Evolutionary conservation across 2,888 invertebrate genomes (phyloP), one percentile per base, ranked within the genome.

Genomic region (Hanleya hanleyi): DNA sequence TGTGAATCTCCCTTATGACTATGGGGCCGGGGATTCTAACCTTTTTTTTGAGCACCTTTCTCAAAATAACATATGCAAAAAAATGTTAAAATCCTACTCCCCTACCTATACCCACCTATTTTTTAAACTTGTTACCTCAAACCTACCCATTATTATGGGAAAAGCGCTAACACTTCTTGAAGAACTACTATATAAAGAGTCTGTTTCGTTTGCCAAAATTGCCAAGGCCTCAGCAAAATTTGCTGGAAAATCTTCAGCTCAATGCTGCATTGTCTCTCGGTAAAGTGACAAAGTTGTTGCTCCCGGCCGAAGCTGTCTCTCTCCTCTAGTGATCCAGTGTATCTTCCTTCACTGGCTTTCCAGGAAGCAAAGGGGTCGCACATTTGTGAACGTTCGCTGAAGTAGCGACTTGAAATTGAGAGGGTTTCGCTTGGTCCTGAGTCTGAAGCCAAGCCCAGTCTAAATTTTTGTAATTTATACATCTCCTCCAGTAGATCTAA

Each of bases 271-370:
- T 7, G n/a, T 22, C 51, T 51, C 51, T 51, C 7, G n/a, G 7
- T n/a, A 22, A 12, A 51, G 51, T n/a, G 51, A n/a, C n/a, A n/a
- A n/a, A 51, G 51, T 51, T 51, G 9, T 51, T 22, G 22, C n/a
- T n/a, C 22, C n/a, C n/a, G n/a, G n/a, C n/a, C 51, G 51, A 51
- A 51, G 51, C 26, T 26, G 51, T 26, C 51, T 51, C 51, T 51
- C 51, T 22, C 9, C 7, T 18, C 22, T 22, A 12, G 9, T 51
- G 7, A 7, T 51, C 22, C 51, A 12, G 51, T 7, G 7, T 22
- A 41, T 18, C 41, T 41, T 18, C 9, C 41, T n/a, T 22, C 51
- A 22, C 26, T 22, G 26, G 12, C 51, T 51, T 51, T 51, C 51
- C 51, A 51, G 51, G 51, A 26, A 51, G 51, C 51, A 22, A 51